Evolutionary conservation across 2,797 vertebrate species (phyloP).

Genomic region (Coluber constrictor): DNA sequence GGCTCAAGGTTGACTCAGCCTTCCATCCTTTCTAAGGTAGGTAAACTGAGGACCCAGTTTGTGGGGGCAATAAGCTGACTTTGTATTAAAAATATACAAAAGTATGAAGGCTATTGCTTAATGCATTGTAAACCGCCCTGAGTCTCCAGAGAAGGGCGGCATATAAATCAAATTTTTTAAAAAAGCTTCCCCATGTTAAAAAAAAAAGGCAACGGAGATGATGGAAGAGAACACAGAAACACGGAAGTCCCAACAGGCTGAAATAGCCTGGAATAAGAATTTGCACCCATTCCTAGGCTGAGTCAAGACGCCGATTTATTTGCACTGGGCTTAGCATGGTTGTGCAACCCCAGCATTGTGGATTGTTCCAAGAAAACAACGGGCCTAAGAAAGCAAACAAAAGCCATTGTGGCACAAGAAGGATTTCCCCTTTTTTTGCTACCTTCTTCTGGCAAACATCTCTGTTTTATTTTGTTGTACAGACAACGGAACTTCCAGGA

Average conservation of each 20-base stretch:
- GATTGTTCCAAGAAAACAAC: fast-evolving
- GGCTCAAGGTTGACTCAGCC: no score
- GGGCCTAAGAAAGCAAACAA: constrained; percentile 6
- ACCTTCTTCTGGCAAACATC: fast-evolving
- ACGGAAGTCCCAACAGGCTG: not conserved
- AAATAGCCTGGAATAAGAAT: not conserved
- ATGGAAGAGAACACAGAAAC: not conserved
- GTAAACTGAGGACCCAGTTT: no score
- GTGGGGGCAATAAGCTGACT: no score
- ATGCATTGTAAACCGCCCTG: no score
- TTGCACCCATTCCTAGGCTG: fast-evolving
- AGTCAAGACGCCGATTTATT: not conserved
- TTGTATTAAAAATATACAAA: no score
- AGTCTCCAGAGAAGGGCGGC: no score
- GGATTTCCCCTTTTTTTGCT: no score
- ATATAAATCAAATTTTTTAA: no score
- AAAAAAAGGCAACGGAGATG: not conserved
- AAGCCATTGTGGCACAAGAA: no score
- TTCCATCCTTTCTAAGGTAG: no score
- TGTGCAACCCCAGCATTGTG: not conserved
- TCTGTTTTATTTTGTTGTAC: not conserved
- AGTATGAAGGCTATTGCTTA: no score
- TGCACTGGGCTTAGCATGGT: not conserved
- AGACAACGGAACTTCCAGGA: fast-evolving
- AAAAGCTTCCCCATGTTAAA: not conserved